Base-by-base conservation (phyloP, 2,888 invertebrate genomes). In the Zelleria hepariella region DNA sequence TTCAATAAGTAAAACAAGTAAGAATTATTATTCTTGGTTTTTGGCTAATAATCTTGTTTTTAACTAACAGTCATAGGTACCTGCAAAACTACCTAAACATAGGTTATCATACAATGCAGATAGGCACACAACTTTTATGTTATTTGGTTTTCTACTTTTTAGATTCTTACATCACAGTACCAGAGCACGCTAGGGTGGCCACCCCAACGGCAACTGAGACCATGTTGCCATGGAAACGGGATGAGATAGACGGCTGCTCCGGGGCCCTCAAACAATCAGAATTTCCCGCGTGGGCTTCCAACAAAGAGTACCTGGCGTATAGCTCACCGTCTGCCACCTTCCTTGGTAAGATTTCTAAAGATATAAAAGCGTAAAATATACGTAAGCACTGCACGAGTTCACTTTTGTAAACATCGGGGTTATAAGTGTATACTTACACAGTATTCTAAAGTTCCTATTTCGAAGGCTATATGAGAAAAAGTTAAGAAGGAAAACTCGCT, bases 271-370 rank as follows among this genome's bases (percentile, higher is more conserved):
- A 94, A 70, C 95, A 95, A 75, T 94, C 94, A 52, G 97, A 98
- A 80, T 97, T 97, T 76, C 98, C 98, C 10, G 93, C 96, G 15
- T 98, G 98, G 98, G 97, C 97, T 53, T 95, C 96, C 42, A 98
- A 97, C 80, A 96, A 97, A 77, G 97, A 98, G 73, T 98, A 98
- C 77, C 88, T 97, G 70, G 95, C 96, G 15, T 97, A 97, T 75
- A 95, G 93, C 77, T 97, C 97, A 58, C 97, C 97, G 2, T 96
- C 96, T 8, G 95, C 96, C 58, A 97, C 96, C 60, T 96, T 96
- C 86, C 90, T 97, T 88, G 96, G 96, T 96, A 91, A 90, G 73
- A 62, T 24, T 48, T 52, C 51, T 42, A n/a, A 26, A 55, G 52
- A 32, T 32, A 10, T 32, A 10, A 1, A 32, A 15, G 3, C 1